A percentile compares a stretch with the other conserved stretches of the same genome.
These are phyloP conservation scores for Bothrops jararaca DNA, from an alignment of 2,113 vertebrate species.

Conservation along the genomic window DNA sequence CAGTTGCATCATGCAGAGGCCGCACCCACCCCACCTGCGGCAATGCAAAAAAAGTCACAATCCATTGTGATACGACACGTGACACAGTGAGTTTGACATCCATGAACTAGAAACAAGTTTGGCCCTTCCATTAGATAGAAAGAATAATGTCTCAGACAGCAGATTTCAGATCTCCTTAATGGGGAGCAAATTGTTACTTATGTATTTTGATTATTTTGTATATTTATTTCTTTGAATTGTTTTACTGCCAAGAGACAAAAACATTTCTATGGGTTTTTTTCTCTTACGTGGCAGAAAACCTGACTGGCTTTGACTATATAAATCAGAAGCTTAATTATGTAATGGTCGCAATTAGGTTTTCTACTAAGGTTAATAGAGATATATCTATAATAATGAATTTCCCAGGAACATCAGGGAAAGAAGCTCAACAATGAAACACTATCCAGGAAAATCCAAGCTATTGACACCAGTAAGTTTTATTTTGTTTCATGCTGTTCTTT, in stretches of 20 bases:
- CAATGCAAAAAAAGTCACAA: too few relatives aligned
- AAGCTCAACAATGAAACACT: not conserved
- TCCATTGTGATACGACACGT: too few relatives aligned
- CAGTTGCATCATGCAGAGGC: too few relatives aligned
- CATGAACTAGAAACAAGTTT: not conserved
- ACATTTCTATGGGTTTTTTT: not conserved
- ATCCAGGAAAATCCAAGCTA: not conserved
- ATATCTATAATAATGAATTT: not conserved
- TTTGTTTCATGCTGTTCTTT: not conserved
- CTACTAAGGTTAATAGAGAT: not conserved
- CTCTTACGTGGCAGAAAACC: not conserved
- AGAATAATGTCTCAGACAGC: not conserved
- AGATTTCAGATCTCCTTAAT: not conserved
- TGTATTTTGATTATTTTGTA: not conserved
- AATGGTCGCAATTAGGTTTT: not conserved
- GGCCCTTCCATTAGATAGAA: not conserved
- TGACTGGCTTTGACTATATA: not conserved
- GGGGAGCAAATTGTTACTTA: not conserved
- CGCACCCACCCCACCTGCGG: too few relatives aligned
- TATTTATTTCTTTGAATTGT: not conserved
- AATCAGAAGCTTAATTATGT: not conserved
- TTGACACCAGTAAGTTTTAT: not conserved
- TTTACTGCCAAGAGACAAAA: not conserved
- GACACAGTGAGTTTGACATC: too few relatives aligned
- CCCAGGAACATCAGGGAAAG: not conserved